phyloP scores from a whole-genome alignment of 1,140 invertebrate species.

The Heliconius melpomene region DNA sequence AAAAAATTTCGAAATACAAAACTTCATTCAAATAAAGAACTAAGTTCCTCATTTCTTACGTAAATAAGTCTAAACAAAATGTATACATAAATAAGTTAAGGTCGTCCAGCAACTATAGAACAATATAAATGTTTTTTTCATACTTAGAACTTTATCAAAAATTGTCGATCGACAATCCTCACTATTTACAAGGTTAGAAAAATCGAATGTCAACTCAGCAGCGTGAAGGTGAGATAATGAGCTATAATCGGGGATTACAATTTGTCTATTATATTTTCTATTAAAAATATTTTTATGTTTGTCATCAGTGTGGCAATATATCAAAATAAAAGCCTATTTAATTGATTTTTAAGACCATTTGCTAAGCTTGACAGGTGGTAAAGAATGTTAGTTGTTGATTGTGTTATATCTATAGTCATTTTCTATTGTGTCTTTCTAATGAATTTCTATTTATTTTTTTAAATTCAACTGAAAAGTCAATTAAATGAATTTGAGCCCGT shows the following conservation, averaged over 20 bases:
- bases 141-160: background rate
- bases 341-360: no score
- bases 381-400: no score
- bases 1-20: background rate
- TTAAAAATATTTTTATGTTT: background rate
- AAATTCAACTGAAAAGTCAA: no score
- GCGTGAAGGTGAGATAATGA: conserved; percentile 14
- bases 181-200: background rate
- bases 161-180: background rate
- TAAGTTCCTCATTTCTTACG: background rate
- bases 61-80: background rate
- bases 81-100: background rate
- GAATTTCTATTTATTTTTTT: no score
- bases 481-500: no score
- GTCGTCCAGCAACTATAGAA: background rate
- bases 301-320: background rate
- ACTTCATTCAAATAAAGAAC: background rate
- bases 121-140: background rate
- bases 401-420: no score
- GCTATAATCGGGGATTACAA: conserved; percentile 11
- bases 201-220: conserved; percentile 11
- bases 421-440: no score
- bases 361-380: no score
- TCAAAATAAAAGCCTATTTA: no score
- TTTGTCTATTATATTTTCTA: background rate